These are phyloP conservation scores for Microcaecilia unicolor DNA, from an alignment of 2,797 vertebrate species.

Conservation along the genomic window DNA sequence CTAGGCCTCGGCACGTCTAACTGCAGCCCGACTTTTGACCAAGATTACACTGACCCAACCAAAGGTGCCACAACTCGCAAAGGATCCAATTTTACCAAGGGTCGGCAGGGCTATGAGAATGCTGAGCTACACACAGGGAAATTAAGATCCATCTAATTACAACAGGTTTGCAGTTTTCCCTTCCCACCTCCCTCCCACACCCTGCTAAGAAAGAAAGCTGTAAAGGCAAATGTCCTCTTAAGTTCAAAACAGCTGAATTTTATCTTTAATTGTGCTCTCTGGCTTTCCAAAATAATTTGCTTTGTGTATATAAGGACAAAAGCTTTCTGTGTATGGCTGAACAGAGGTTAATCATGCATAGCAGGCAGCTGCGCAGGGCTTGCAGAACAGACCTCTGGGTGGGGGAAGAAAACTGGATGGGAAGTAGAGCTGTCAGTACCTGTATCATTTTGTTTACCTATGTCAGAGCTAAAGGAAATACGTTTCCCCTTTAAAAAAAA, in stretches of 20 bases:
- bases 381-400: slow-evolving; percentile 53
- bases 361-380: slow-evolving; percentile 67
- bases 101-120: too few species aligned
- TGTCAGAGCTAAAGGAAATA: slow-evolving; percentile 17
- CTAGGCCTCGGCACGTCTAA: too few species aligned
- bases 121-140: too few species aligned
- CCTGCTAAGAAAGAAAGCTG: background rate
- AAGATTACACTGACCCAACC: too few species aligned
- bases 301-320: slow-evolving; percentile 98
- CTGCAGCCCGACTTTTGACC: too few species aligned
- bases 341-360: slow-evolving; percentile 86
- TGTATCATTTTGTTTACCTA: slow-evolving; percentile 21
- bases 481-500: too few species aligned
- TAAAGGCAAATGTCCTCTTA: slow-evolving; percentile 30
- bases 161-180: background rate
- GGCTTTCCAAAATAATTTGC: slow-evolving; percentile 96
- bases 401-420: slow-evolving; percentile 32
- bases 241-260: slow-evolving; percentile 57
- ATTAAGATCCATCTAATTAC: too few species aligned
- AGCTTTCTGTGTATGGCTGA: slow-evolving; percentile 87
- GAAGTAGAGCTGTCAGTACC: slow-evolving; percentile 55
- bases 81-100: too few species aligned
- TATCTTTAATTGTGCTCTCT: slow-evolving; percentile 71
- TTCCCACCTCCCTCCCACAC: background rate
- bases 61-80: too few species aligned